These are phyloP conservation scores for Thereva unica DNA, from an alignment of 2,888 invertebrate species.

Conservation along the genomic window DNA sequence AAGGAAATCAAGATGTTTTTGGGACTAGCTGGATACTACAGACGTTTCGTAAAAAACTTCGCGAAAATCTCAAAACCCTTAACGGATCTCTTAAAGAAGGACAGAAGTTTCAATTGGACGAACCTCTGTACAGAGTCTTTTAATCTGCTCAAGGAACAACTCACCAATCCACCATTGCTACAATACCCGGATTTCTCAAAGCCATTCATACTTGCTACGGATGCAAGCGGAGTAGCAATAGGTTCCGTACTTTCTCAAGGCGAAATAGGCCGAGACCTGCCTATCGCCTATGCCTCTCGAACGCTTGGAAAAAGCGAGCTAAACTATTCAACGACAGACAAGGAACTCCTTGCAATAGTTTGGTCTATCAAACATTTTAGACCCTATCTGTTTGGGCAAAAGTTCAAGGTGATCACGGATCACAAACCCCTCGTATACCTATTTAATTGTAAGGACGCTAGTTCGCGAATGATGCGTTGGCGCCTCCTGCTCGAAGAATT, in stretches of 20 bases:
- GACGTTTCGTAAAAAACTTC: conserved; percentile 37
- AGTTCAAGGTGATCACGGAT: conserved; percentile 47
- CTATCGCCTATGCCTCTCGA: conserved; percentile 46
- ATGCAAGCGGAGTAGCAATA: conserved; percentile 45
- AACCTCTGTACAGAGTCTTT: no score
- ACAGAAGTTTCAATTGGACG: conserved; percentile 25
- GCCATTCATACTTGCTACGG: conserved; percentile 46
- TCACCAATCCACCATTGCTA: conserved; percentile 46
- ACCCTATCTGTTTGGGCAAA: conserved; percentile 32
- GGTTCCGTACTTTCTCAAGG: conserved; percentile 45
- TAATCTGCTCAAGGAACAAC: conserved; percentile 16
- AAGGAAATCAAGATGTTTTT: conserved; percentile 45
- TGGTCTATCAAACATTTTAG: conserved; percentile 6
- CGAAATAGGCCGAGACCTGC: conserved; percentile 33
- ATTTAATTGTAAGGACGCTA: conserved; percentile 44
- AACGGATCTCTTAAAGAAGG: conserved; percentile 17
- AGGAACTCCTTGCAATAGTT: conserved; percentile 42
- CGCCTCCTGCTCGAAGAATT: conserved; percentile 43
- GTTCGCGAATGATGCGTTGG: conserved; percentile 46
- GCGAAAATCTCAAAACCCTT: conserved; percentile 22
- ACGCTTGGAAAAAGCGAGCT: conserved; percentile 44
- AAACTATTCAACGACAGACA: conserved; percentile 45
- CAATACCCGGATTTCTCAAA: conserved; percentile 50
- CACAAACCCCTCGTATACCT: conserved; percentile 47
- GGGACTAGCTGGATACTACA: conserved; percentile 43